Conservation (phyloP, 1,140 invertebrate genomes). For the Hermetia illucens region DNA sequence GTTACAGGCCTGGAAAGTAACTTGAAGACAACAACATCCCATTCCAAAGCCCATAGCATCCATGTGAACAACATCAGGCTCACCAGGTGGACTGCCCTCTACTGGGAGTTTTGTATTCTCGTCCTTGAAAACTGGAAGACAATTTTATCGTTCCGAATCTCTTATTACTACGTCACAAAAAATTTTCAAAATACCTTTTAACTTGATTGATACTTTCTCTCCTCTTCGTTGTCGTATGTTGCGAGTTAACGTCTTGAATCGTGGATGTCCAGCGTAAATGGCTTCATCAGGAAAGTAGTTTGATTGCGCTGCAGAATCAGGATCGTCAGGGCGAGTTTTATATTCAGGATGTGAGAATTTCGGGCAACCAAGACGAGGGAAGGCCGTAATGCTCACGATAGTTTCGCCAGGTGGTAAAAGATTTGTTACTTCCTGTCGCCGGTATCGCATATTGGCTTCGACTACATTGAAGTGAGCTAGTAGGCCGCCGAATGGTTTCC, state of each 20-base stretch:
- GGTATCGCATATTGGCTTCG: constrained; percentile 90
- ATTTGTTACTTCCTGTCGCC: constrained; percentile 72
- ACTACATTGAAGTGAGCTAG: constrained; percentile 96
- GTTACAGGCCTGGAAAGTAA: constrained; percentile 88
- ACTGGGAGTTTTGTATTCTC: constrained; percentile 69
- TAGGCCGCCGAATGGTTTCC: constrained; percentile 84
- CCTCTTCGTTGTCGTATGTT: constrained; percentile 86
- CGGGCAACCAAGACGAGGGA: constrained; percentile 79
- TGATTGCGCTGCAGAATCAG: constrained; percentile 60
- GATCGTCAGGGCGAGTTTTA: constrained; percentile 49
- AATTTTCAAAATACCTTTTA: constrained; percentile 58
- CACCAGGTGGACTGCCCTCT: constrained; percentile 47
- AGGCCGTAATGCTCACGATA: constrained; percentile 80
- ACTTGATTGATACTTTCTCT: constrained; percentile 91
- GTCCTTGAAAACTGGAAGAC: constrained; percentile 73
- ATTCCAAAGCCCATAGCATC: constrained; percentile 99
- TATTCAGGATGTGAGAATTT: constrained; percentile 76
- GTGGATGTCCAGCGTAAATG: constrained; percentile 85
- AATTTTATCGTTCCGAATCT: not conserved
- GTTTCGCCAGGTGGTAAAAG: constrained; percentile 68
- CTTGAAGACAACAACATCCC: constrained; percentile 95
- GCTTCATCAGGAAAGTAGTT: constrained; percentile 92
- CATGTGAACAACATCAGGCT: constrained; percentile 84
- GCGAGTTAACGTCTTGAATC: constrained; percentile 86
- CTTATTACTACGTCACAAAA: not conserved